These are phyloP conservation scores for Emmelina monodactyla DNA, from an alignment of 2,888 invertebrate species.

Conservation along the genomic window DNA sequence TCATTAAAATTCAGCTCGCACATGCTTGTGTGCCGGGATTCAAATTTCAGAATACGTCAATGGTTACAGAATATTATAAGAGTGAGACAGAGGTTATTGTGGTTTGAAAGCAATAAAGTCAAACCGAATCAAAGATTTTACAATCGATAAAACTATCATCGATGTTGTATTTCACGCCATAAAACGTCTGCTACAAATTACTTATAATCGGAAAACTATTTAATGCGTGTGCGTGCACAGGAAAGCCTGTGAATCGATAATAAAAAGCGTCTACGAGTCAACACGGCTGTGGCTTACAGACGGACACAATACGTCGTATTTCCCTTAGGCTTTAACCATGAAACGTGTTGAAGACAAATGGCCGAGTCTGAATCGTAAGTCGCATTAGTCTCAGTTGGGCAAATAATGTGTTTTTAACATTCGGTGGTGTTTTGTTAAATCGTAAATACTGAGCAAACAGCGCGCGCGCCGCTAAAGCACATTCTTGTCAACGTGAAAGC, in stretches of 20 bases:
- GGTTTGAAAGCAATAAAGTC: too few species aligned
- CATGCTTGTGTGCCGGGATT: too few species aligned
- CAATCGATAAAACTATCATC: too few species aligned
- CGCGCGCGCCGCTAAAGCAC: constrained; percentile 34
- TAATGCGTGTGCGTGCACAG: background rate
- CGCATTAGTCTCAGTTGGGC: constrained; percentile 62
- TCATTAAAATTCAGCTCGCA: too few species aligned
- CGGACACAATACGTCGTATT: constrained; percentile 41
- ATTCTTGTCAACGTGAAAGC: constrained; percentile 35
- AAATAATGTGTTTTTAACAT: constrained; percentile 67
- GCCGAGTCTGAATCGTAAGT: constrained; percentile 47
- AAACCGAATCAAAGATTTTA: too few species aligned
- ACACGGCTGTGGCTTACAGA: constrained; percentile 40
- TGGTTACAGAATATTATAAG: too few species aligned
- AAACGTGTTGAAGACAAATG: constrained; percentile 60
- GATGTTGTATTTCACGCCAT: too few species aligned
- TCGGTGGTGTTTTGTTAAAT: constrained; percentile 66
- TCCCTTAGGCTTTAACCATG: constrained; percentile 42
- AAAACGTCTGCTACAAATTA: too few species aligned
- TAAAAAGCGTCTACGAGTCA: constrained; percentile 45
- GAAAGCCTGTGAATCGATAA: constrained; percentile 22
- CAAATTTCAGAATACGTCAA: too few species aligned
- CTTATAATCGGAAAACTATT: constrained; percentile 1
- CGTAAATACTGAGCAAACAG: constrained; percentile 64
- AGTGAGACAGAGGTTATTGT: too few species aligned